Percentiles rank a stretch among this genome's conserved stretches.
Evolutionary conservation across 1,140 invertebrate genomes (phyloP).

Genomic region (Periplaneta americana): DNA sequence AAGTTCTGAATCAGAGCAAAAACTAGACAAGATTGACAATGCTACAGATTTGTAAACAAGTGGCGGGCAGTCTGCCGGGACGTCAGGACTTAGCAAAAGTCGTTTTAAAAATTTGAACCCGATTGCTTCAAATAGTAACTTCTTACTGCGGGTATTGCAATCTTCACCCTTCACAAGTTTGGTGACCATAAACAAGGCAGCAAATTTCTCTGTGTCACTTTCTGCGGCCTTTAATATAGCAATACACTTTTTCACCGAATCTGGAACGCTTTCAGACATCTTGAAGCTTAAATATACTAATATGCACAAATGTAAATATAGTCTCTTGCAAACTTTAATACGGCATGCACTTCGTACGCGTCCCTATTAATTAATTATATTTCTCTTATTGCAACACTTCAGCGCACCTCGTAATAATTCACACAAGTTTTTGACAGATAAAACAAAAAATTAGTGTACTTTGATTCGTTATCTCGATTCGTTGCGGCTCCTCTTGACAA

Average conservation of each 20-base stretch:
- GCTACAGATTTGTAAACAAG: constrained; percentile 86
- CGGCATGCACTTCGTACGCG: background rate
- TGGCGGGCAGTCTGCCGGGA: constrained; percentile 76
- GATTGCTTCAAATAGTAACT: constrained; percentile 81
- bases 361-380: no score
- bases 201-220: constrained; percentile 87
- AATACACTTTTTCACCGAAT: constrained; percentile 75
- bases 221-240: constrained; percentile 67
- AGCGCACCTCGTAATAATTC: no score
- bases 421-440: no score
- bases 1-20: constrained; percentile 72
- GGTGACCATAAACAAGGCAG: constrained; percentile 83
- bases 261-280: constrained; percentile 45
- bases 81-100: constrained; percentile 63
- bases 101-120: constrained; percentile 78
- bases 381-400: no score
- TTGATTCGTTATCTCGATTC: background rate
- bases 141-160: constrained; percentile 62
- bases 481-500: background rate
- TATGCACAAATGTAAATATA: background rate
- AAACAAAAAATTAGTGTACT: background rate
- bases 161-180: constrained; percentile 78
- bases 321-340: background rate
- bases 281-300: background rate
- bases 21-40: constrained; percentile 73